These are phyloP conservation scores for Zenarchopterus dispar DNA, from an alignment of 2,797 vertebrate species.

Conservation along the genomic window DNA sequence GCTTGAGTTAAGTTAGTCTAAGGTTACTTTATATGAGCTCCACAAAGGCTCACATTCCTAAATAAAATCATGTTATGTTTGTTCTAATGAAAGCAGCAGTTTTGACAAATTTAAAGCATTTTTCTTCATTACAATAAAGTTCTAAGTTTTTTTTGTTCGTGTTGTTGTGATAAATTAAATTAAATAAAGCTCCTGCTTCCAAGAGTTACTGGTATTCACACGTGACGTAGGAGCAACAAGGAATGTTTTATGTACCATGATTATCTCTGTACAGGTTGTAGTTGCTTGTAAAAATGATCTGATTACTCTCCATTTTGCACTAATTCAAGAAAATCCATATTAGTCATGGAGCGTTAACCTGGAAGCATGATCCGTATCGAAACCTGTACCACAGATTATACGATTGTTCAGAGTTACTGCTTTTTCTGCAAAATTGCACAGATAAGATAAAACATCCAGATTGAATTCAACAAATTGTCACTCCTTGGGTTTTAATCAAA, in stretches of 20 bases:
- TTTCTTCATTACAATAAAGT: conserved; percentile 9
- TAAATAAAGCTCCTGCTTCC: conserved; percentile 24
- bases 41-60: conserved; percentile 53
- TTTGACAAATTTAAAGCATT: conserved; percentile 24
- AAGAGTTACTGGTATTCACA: conserved; percentile 16
- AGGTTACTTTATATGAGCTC: conserved; percentile 22
- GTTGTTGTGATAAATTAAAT: conserved; percentile 39
- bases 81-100: conserved; percentile 30
- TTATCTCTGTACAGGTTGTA: too few relatives aligned
- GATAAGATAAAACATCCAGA: too few relatives aligned
- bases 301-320: not conserved
- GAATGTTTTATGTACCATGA: not conserved
- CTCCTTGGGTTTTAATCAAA: too few relatives aligned
- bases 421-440: too few relatives aligned
- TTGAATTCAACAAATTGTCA: too few relatives aligned
- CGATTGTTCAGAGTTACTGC: too few relatives aligned
- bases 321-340: too few relatives aligned
- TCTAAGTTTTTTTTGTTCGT: not conserved
- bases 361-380: too few relatives aligned
- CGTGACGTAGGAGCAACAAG: conserved; percentile 14
- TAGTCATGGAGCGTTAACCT: too few relatives aligned
- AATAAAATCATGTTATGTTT: conserved; percentile 51
- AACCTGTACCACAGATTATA: too few relatives aligned
- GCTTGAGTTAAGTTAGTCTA: conserved; percentile 3
- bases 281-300: not conserved